Base-by-base conservation (phyloP, 1,140 invertebrate genomes). In the Pygmarrhopalites habei region DNA sequence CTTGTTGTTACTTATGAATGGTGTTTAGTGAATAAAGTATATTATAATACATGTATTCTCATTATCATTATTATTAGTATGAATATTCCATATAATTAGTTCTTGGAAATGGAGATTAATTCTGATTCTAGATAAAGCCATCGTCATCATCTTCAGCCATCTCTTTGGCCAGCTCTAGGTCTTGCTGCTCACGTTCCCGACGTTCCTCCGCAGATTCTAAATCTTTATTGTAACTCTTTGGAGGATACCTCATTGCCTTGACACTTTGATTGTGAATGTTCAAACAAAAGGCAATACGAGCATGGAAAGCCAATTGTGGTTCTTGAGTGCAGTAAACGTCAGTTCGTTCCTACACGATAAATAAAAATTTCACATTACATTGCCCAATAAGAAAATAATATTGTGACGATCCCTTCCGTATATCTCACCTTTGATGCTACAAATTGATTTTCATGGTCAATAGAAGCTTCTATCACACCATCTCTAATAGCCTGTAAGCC, bases 121-220 rank as follows among this genome's bases (percentile, higher is more conserved):
- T 14, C 3, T 26, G 15, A 30, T 19, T 19, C 58, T 64, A 64
- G n/a, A 64, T 49, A 25, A 51, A 64, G 23, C 55, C 62, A 80
- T 95, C 92, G 81, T 98, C 95, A 80, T 98, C 95, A 75, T 97
- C 95, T 76, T 98, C 95, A 7, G 93, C 94, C 88, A 98, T 98
- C 81, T 98, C 95, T 76, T 98, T 98, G 12, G 95, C 95, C 69
- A 96, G 80, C 78, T 99, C 95, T 64, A 98, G 79, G 78, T 98
- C 95, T 75, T 98, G 94, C 73, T 98, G 93, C 75, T 98, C 95
- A 51, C 95, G 79, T 77, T 98, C 95, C 51, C 94, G 81, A 44
- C 95, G 82, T 74, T 98, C 93, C 74, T 99, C 94, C 30, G 95
- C 95, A 68, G 93, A 96, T 75, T 99, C 95, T 43, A 98, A 79